These are phyloP conservation scores for Mormyrops boulengeri DNA, from an alignment of 2,797 vertebrate species.

Conservation along the genomic window DNA sequence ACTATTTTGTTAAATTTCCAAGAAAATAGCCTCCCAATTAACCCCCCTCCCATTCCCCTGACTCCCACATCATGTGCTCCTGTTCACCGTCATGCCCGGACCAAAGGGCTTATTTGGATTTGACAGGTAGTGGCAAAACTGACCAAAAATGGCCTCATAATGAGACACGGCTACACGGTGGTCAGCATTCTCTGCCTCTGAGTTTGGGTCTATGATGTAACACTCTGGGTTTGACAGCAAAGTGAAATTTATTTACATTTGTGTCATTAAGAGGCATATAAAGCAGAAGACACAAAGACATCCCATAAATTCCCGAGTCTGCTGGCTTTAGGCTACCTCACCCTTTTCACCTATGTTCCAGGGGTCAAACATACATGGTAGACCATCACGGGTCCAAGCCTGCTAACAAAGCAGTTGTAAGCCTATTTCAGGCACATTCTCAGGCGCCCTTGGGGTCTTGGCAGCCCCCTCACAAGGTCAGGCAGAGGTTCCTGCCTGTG, in stretches of 20 bases:
- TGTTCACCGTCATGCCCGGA: neutral
- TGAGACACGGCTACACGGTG: neutral
- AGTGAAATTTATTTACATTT: neutral
- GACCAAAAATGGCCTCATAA: neutral
- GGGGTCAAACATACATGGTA: neutral
- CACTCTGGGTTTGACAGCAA: neutral
- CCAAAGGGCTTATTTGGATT: neutral
- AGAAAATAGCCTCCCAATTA: neutral
- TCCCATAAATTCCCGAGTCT: neutral
- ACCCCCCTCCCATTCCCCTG: neutral
- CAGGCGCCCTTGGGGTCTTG: neutral
- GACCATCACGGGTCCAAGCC: neutral
- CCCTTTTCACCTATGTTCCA: neutral
- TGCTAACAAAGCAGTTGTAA: neutral
- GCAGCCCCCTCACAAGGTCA: neutral
- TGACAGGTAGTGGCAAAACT: neutral
- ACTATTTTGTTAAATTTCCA: neutral
- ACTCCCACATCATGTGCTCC: neutral
- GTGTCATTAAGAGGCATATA: neutral
- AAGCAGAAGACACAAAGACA: neutral
- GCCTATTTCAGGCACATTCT: neutral
- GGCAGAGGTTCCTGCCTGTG: neutral
- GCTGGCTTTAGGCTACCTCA: neutral
- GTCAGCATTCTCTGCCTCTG: neutral
- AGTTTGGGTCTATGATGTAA: neutral